Base-by-base conservation (phyloP, 2,113 vertebrate species). In the Isichthys henryi region DNA sequence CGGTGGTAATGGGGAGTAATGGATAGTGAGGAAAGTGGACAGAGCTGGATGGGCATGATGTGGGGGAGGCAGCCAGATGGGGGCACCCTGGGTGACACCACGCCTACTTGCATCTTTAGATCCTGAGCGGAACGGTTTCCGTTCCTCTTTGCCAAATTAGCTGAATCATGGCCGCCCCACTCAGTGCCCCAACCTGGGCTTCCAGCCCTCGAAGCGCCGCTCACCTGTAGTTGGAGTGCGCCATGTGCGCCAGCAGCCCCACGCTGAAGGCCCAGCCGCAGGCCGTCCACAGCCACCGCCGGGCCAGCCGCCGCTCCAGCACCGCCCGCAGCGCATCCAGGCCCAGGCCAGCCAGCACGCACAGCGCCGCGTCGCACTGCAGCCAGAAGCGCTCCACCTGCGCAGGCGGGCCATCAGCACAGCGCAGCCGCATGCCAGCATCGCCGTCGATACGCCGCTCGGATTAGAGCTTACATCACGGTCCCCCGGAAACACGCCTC, bases 371-470 rank as follows among this genome's bases (percentile, higher is more conserved):
- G 0, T 97, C 97, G 88, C 98, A 97, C 96, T 99, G 98, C 91
- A 99, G 96, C 98, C 98, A 99, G 95, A 99, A 99, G 50, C 98
- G 94, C 90, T 99, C 98, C 88, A 99, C 98, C 98, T 99, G 92
- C 89, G 92, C 88, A 88, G 90, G 89, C 7, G 35, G 90, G 87
- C 74, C 31, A 35, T 80, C 48, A 27, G 83, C 48, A 50, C 83
- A 85, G 45, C 83, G 46, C 83, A 50, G 83, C 21, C 43, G n/a
- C 43, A 27, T 85, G 46, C 83, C 83, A 50, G 83, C 83, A 31
- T 85, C 2, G 11, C 45, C 43, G 46, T 13, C 43, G 21, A 84
- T 21, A 15, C 17, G 13, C 21, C 82, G 7, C 45, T 50, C 23
- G 23, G 46, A 50, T 50, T 86, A 86, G 3, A 50, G n/a, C 10